Conservation (phyloP, 2,888 invertebrate species). For the Zaprionus obscuricornis region DNA sequence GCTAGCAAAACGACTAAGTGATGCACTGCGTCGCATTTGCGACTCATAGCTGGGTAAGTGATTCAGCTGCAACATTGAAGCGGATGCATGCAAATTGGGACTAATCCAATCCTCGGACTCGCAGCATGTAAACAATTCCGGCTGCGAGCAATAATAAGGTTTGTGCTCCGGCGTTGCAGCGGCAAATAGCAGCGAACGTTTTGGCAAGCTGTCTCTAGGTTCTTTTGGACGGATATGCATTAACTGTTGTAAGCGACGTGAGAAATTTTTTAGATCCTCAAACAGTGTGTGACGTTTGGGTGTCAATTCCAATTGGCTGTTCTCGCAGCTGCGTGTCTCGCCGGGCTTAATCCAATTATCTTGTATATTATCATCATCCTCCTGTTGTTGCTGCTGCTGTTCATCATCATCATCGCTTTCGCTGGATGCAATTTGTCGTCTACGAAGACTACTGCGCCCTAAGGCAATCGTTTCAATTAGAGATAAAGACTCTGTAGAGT, state of each 20-base stretch:
- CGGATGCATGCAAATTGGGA: constrained; percentile 33
- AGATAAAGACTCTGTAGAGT: constrained; percentile 59
- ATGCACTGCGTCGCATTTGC: constrained; percentile 40
- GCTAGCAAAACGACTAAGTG: constrained; percentile 37
- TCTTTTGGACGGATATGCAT: constrained; percentile 54
- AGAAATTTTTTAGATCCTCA: constrained; percentile 76
- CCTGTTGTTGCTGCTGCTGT: constrained; percentile 21
- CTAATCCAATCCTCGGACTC: constrained; percentile 25
- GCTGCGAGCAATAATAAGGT: constrained; percentile 78
- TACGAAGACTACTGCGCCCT: constrained; percentile 41
- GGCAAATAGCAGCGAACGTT: constrained; percentile 27
- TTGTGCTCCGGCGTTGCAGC: constrained; percentile 52
- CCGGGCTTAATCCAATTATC: constrained; percentile 82
- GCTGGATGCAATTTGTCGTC: constrained; percentile 13
- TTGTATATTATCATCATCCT: constrained; percentile 53
- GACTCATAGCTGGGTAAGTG: constrained; percentile 53
- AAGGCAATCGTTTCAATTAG: constrained; percentile 45
- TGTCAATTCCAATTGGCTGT: constrained; percentile 66
- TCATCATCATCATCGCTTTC: constrained; percentile 48
- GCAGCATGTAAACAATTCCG: constrained; percentile 66
- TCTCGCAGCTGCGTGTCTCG: constrained; percentile 71
- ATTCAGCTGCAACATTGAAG: constrained; percentile 61
- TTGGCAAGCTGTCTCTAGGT: constrained; percentile 7
- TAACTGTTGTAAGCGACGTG: constrained; percentile 67
- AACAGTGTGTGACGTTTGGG: constrained; percentile 70